Conservation (phyloP, 2,797 vertebrate species). For the Coendou prehensilis region DNA sequence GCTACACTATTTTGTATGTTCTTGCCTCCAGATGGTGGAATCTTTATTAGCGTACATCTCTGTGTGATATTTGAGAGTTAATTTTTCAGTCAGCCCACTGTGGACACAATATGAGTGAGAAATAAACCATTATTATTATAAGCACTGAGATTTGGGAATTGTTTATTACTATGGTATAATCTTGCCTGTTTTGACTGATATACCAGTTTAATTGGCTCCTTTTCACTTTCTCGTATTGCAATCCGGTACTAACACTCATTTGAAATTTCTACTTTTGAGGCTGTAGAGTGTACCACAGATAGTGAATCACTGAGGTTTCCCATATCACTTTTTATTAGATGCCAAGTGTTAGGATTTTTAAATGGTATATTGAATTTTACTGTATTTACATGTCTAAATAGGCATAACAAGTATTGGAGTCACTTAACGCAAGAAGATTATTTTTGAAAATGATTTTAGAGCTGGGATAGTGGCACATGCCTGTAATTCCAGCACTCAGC, state of each 20-base stretch:
- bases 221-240: too few species aligned
- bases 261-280: too few species aligned
- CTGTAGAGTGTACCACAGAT: too few species aligned
- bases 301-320: too few species aligned
- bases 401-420: neutral
- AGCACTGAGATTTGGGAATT: neutral
- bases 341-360: too few species aligned
- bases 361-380: constrained; percentile 17
- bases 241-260: too few species aligned
- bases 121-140: neutral
- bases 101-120: neutral
- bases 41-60: neutral
- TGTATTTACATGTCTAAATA: neutral
- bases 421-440: neutral
- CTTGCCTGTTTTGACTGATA: too few species aligned
- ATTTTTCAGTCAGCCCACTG: neutral
- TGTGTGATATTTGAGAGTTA: neutral
- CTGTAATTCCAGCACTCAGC: neutral
- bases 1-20: neutral
- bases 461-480: neutral
- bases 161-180: neutral
- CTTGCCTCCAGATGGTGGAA: neutral
- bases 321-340: too few species aligned
- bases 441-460: neutral
- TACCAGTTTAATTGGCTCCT: too few species aligned